A percentile compares a stretch with the other conserved stretches of the same genome.
phyloP scores from a whole-genome alignment of 2,113 vertebrate species.

The Poeciliopsis prolifica region DNA sequence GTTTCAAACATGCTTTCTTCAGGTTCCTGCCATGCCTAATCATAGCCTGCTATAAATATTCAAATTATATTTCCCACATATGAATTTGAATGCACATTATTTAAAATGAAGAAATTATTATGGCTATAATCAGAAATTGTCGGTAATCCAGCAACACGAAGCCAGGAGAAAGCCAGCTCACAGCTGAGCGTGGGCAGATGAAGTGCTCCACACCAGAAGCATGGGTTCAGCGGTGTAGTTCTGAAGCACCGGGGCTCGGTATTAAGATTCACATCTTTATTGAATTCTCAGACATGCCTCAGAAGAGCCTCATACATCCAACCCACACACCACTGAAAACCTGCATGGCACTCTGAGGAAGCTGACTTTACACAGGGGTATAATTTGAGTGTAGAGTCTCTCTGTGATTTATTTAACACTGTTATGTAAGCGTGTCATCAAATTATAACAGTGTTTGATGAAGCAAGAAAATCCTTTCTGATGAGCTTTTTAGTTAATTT shows the following conservation, averaged over 20 bases:
- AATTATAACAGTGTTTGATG: neutral
- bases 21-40: neutral
- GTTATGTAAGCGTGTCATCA: neutral
- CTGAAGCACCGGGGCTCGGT: constrained; percentile 24
- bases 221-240: constrained; percentile 25
- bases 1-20: neutral
- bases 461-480: neutral
- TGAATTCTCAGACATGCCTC: constrained; percentile 35
- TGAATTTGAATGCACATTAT: neutral
- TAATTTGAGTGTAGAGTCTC: neutral
- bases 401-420: neutral
- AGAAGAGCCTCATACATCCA: constrained; percentile 14
- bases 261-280: constrained; percentile 41
- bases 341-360: constrained; percentile 2
- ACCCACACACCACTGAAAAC: constrained; percentile 39
- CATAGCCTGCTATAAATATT: neutral
- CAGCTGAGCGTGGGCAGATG: constrained; percentile 24
- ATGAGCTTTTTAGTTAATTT: neutral
- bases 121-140: constrained; percentile 10
- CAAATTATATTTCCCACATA: neutral
- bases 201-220: constrained; percentile 22
- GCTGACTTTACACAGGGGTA: neutral
- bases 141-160: constrained; percentile 26
- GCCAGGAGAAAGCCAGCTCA: constrained; percentile 4
- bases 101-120: neutral